Evolutionary conservation across 2,888 invertebrate genomes (phyloP), one percentile per base, ranked within the genome.

Genomic region (Synergus gifuensis): DNA sequence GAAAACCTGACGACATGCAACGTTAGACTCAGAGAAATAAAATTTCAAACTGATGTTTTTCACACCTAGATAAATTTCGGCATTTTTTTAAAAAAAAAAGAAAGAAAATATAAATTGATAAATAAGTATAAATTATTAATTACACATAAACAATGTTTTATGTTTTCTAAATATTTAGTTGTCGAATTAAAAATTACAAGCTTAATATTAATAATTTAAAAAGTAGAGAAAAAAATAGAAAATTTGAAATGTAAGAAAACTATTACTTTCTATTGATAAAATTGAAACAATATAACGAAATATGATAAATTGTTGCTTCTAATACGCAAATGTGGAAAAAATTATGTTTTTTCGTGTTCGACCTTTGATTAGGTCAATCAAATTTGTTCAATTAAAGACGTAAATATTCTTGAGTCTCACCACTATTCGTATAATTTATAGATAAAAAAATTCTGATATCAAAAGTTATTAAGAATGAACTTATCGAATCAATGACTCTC

Each of bases 311-410:
- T 60, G 58, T 60, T 60, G 58, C 3, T 60, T 60, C 9, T 60
- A 60, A 9, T 60, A 16, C 49, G 7, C 16, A 18, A 60, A 2
- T 18, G 18, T 22, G 22, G 18, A 60, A 60, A 60, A 22, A 60
- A 60, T 64, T 40, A 40, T 66, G 44, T 66, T 28, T 22, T 36
- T 22, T 18, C 22, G 11, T 67, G 11, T 67, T 14, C 44, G 67
- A 46, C 22, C 67, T 42, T 22, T 46, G 67, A 22, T 67, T 44
- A 14, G 66, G 67, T 67, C 42, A 67, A 46, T 44, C 44, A 44
- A 67, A 67, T 67, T 42, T 46, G 67, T 67, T 14, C 42, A 67
- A 67, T 67, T 67, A 67, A 22, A 42, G 67, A 22, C 7, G 44
- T 12, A 60, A 60, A 22, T 60, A 22, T 60, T 22, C 22, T 22